Base-by-base conservation (phyloP, 2,797 vertebrate genomes). In the Helostoma temminkii region DNA sequence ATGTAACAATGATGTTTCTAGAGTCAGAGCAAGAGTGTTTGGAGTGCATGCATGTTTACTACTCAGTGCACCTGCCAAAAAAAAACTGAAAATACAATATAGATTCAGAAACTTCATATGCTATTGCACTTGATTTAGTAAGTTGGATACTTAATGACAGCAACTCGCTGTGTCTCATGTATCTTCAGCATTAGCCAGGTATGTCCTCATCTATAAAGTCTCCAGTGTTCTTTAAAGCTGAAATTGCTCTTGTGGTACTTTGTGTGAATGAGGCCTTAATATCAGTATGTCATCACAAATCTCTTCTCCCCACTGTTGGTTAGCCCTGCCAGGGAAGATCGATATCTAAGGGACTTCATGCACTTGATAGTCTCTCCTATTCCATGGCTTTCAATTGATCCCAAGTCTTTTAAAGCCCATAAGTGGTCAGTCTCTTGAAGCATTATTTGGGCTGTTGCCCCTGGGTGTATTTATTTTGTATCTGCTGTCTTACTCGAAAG, bases 201-300 rank as follows among this genome's bases (percentile, higher is more conserved):
- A 46, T 81, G 60, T 50, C 28, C 39, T 72, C 59, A 67, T 71
- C 49, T 52, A n/a, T 60, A 14, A 59, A 57, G 16, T 56, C 30
- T 43, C 19, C n/a, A 30, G 50, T 71, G n/a, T 15, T 69, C 28
- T 66, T 32, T 58, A 6, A 49, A 41, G 26, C 9, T 56, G 12
- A 62, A 66, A 67, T 21, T 15, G 12, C 43, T 76, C 28, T 32
- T 64, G 39, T 25, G 11, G 1, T 41, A 14, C n/a, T 66, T 63
- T 66, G 43, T 63, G 9, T 56, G 30, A 72, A 66, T 43, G 37
- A 78, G 53, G 37, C 49, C 55, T 16, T 22, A 67, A 74, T 76
- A 78, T 66, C 39, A 71, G 47, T 32, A 34, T 74, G 65, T 81
- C 71, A 74, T 81, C 64, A 69, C 71, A 48, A 66, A 50, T 9